Percentiles rank a stretch among this genome's conserved stretches.
phyloP scores from a whole-genome alignment of 2,113 vertebrate genomes.

The Thamnophis sirtalis region DNA sequence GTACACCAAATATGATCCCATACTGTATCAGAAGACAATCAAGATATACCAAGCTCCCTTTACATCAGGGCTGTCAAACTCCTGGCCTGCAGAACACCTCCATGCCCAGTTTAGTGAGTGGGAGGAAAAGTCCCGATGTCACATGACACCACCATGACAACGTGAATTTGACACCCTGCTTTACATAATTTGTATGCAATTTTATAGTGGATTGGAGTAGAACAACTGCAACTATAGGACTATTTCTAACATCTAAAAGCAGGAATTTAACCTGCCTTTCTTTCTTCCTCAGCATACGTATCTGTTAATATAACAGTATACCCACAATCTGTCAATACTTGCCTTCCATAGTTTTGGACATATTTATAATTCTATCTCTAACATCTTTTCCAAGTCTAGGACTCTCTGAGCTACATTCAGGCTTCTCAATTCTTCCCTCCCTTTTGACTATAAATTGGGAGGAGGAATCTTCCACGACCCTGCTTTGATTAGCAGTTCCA shows the following conservation, averaged over 20 bases:
- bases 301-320: neutral
- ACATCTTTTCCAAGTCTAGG: neutral
- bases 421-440: neutral
- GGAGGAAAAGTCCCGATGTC: too few species aligned
- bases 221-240: neutral
- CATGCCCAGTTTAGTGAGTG: too few species aligned
- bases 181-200: neutral
- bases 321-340: neutral
- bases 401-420: neutral
- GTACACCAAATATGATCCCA: neutral
- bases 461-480: neutral
- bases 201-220: neutral
- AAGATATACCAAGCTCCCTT: neutral
- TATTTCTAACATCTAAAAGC: neutral
- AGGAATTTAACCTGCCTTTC: neutral
- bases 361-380: neutral
- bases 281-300: neutral
- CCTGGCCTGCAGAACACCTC: too few species aligned
- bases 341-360: neutral
- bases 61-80: neutral
- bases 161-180: neutral
- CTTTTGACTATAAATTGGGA: neutral
- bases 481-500: neutral
- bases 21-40: neutral
- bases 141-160: too few species aligned